Evolutionary conservation across 1,140 invertebrate genomes (phyloP), one percentile per base, ranked within the genome.

Genomic region (Penaeus vannamei): DNA sequence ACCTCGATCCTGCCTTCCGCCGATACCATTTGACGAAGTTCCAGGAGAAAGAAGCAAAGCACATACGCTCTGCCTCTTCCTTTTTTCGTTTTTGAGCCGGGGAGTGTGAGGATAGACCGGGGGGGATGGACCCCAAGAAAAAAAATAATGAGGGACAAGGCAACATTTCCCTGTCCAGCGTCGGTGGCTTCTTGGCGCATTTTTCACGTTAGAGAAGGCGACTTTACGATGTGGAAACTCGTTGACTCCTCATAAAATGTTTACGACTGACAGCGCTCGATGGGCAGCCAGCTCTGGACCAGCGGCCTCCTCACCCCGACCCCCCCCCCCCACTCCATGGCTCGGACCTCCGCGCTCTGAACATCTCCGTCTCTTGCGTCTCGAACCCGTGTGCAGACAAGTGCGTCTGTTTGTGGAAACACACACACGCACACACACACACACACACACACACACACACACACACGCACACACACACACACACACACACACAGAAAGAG

Each of bases 171-270:
- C 22, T 81, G 42, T 46, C 86, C 36, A 26, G 72, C 36, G 79
- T 80, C 62, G 79, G 80, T 72, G 86, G 79, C 80, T 87, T 83
- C 86, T 87, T 81, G 86, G 86, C 66, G 86, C 72, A 87, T 87
- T 83, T 83, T 87, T 87, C 86, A 87, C 86, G 86, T 87, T 87
- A 87, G 86, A 53, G 32, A 82, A 87, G 79, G 86, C 62, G 36
- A 82, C 29, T 87, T 87, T 87, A 87, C 86, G 86, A 87, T 64
- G 62, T 72, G 86, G 86, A 82, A 83, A 87, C 86, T 87, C 86
- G 86, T 87, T 87, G 86, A 87, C 79, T 87, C 79, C 86, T 66
- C 86, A 83, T 87, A 87, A 87, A 87, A 87, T 53, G 79, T 87
- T 87, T 87, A 87, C 80, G 86, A 87, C 79, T 26, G 86, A 62